Conservation (phyloP, 2,888 invertebrate genomes). For the Copidosoma aretas region DNA sequence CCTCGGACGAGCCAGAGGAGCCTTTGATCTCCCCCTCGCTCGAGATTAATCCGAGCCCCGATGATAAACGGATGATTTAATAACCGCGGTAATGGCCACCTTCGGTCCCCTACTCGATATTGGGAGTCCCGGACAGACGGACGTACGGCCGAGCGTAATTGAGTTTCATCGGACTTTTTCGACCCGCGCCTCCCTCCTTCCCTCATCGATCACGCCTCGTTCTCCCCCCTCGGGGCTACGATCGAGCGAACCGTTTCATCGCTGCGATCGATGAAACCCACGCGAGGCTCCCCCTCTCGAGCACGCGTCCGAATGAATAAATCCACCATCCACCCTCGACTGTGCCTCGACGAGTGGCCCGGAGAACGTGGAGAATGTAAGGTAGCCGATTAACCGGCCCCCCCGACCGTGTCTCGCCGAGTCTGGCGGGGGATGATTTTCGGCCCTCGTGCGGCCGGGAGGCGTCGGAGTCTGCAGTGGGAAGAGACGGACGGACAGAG, state of each 20-base stretch:
- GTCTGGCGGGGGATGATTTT: neutral
- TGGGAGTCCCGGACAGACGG: neutral
- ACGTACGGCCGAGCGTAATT: constrained; percentile 4
- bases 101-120: constrained; percentile 25
- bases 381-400: neutral
- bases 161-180: constrained; percentile 17
- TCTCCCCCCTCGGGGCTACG: neutral
- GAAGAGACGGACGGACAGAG: neutral
- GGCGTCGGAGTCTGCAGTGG: constrained; percentile 9
- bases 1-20: neutral
- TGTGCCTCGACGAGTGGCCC: too few species aligned
- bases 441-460: neutral
- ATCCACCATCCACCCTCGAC: too few species aligned
- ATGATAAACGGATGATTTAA: constrained; percentile 31
- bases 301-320: too few species aligned
- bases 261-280: too few species aligned
- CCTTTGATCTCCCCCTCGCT: constrained; percentile 24
- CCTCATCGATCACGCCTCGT: neutral
- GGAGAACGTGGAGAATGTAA: too few species aligned
- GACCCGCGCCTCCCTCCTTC: neutral
- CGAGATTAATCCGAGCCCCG: constrained; percentile 20
- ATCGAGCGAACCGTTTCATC: neutral
- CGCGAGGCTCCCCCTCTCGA: too few species aligned
- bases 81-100: constrained; percentile 23
- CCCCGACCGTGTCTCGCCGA: too few species aligned